Base-by-base conservation (phyloP, 2,797 vertebrate species). In the Morelia viridis region DNA sequence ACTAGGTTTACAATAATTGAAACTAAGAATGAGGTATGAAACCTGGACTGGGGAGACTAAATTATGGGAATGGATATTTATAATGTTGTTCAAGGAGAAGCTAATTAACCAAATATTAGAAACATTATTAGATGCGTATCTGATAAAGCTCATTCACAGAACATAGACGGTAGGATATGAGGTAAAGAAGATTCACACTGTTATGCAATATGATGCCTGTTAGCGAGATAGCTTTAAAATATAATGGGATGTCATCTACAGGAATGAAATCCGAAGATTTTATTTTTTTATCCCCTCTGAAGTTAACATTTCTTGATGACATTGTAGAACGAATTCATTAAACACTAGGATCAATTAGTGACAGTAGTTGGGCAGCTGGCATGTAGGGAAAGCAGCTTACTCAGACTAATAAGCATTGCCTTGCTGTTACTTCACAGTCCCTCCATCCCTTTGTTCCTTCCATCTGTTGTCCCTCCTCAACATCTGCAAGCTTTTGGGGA, bases 341-440 rank as follows among this genome's bases (percentile, higher is more conserved):
- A 90, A 91, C 60, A 92, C 93, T 46, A 95, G 53, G 88, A 84
- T 94, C 94, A 96, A 95, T 97, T 96, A 96, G 93, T 65, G 96
- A 95, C 94, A 94, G 96, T 93, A 94, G 94, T 68, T 92, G 96
- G 94, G 95, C 96, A 97, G 96, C 96, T 96, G 96, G 89, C 94
- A 89, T 92, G 91, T 96, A 90, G 92, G 87, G 96, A 95, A 95
- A 88, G 0, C 0, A 1, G 95, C 93, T 96, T 96, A 95, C 94
- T 94, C 95, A 96, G 94, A 46, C 94, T 97, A 95, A 97, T 95
- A 96, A 94, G 95, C 95, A 96, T 95, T 95, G 96, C 95, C 92
- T 96, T 93, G 88, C 95, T 93, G 91, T 94, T 96, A 96, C 95
- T 95, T 96, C 94, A 94, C 64, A 92, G 93, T 95, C 95, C 94